Evolutionary conservation across 2,113 vertebrate genomes (phyloP), one percentile per base, ranked within the genome.

Genomic region (Mus pahari): DNA sequence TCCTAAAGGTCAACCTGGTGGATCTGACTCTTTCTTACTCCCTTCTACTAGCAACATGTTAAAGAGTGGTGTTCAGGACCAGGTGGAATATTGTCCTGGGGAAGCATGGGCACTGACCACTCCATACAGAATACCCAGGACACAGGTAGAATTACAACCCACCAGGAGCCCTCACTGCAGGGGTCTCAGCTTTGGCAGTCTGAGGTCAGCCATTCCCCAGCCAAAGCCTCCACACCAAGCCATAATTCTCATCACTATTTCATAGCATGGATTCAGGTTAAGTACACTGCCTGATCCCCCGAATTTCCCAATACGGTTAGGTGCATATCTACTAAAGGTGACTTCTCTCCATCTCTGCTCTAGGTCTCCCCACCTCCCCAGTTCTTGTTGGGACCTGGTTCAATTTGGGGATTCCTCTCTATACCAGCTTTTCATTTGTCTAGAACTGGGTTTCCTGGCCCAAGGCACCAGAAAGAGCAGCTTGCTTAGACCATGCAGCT

Each of bases 51-150:
- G 26, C 50, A 74, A 7, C 53, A 42, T 19, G 66, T 7, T n/a
- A 8, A 14, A 11, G 17, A 50, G 36, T 11, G 36, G 22, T n/a
- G 8, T 22, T 14, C 24, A n/a, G 45, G 7, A 73, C 20, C 14
- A 11, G 24, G 8, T 13, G 11, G 11, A 5, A 0, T 26, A 0
- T 7, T 36, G 11, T 17, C 5, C 16, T 45, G 53, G 19, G 11
- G 42, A 2, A 31, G 58, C 14, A 28, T 3, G 68, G 20, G 6
- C 45, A n/a, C n/a, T 50, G 39, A n/a, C 9, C 33, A 31, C 36
- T 66, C 33, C 55, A 12, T 1, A 20, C 48, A 24, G 7, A 62
- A 73, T 12, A 14, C 28, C 4, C 16, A 20, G 53, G 11, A 28
- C 19, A 3, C 19, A 42, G 53, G 45, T 1, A 11, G 12, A 26